Percentiles rank a stretch among this genome's conserved stretches.
phyloP scores from a whole-genome alignment of 2,888 invertebrate genomes.

The Pollenia labialis region DNA sequence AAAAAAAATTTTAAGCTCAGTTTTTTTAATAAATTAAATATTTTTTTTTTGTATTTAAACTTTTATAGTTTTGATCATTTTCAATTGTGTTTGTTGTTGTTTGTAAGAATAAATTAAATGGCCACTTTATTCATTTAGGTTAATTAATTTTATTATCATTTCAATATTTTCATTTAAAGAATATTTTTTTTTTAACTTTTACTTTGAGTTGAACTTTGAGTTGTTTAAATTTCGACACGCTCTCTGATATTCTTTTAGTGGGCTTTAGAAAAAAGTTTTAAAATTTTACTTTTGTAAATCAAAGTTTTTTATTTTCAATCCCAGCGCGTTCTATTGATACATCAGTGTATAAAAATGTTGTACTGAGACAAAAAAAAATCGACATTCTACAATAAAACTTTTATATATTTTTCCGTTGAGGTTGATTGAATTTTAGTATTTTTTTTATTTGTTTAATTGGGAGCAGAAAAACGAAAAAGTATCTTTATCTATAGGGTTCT shows the following conservation, averaged over 20 bases:
- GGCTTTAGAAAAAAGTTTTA: constrained; percentile 7
- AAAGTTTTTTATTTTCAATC: constrained; percentile 8
- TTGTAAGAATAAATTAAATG: constrained; percentile 67
- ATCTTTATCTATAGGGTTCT: constrained; percentile 41
- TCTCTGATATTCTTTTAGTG: constrained; percentile 66
- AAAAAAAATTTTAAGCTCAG: constrained; percentile 12
- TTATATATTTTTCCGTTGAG: constrained; percentile 26
- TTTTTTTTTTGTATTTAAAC: constrained; percentile 4
- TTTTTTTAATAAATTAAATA: constrained; percentile 27
- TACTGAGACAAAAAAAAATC: constrained; percentile 19
- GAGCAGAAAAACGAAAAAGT: constrained; percentile 36
- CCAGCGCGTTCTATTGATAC: not conserved
- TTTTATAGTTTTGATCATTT: constrained; percentile 27
- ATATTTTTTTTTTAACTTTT: constrained; percentile 26
- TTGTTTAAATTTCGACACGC: constrained; percentile 64
- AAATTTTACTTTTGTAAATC: not conserved
- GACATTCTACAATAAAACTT: not conserved
- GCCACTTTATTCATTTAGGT: constrained; percentile 68
- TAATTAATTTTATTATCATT: constrained; percentile 46
- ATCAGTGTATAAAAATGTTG: not conserved
- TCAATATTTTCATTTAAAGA: constrained; percentile 1
- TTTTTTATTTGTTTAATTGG: constrained; percentile 33
- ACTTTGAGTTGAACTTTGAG: constrained; percentile 60
- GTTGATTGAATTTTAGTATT: constrained; percentile 45
- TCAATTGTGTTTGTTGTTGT: constrained; percentile 20